Percentiles rank a stretch among this genome's conserved stretches.
phyloP scores from a whole-genome alignment of 92 coral and sea anemone genomes.

The Diadumene lineata region DNA sequence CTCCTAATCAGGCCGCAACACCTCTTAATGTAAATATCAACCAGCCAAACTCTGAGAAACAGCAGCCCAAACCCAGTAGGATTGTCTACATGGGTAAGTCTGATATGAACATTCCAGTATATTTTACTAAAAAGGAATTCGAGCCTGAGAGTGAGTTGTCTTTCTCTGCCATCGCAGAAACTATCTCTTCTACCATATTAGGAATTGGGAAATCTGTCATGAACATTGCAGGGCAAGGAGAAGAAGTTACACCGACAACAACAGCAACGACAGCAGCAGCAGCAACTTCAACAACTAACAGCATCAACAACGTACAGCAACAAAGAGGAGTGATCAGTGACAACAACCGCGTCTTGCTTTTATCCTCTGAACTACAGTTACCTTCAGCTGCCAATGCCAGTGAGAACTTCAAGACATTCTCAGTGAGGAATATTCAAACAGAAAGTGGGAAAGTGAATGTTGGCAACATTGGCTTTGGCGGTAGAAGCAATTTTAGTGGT shows the following conservation, averaged over 20 bases:
- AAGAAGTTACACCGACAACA: slow-evolving; percentile 21
- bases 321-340: background rate
- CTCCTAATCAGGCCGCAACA: background rate
- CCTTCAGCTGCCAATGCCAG: slow-evolving; percentile 9
- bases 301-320: background rate
- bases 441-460: background rate
- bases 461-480: no score
- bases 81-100: slow-evolving; percentile 48
- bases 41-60: slow-evolving; percentile 6
- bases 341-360: background rate
- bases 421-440: slow-evolving; percentile 13
- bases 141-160: slow-evolving; percentile 55
- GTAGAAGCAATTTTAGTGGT: background rate
- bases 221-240: slow-evolving; percentile 62
- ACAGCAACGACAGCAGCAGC: slow-evolving; percentile 14
- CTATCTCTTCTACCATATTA: slow-evolving; percentile 68
- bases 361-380: slow-evolving; percentile 23
- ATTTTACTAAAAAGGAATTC: slow-evolving; percentile 51
- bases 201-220: slow-evolving; percentile 77
- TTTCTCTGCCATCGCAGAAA: slow-evolving; percentile 67
- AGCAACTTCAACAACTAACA: no score
- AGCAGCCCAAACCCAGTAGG: no score
- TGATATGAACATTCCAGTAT: slow-evolving; percentile 66
- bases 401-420: background rate
- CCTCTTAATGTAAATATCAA: background rate